phyloP scores from a whole-genome alignment of 2,113 vertebrate genomes.

The Pachycephala philippinensis region DNA sequence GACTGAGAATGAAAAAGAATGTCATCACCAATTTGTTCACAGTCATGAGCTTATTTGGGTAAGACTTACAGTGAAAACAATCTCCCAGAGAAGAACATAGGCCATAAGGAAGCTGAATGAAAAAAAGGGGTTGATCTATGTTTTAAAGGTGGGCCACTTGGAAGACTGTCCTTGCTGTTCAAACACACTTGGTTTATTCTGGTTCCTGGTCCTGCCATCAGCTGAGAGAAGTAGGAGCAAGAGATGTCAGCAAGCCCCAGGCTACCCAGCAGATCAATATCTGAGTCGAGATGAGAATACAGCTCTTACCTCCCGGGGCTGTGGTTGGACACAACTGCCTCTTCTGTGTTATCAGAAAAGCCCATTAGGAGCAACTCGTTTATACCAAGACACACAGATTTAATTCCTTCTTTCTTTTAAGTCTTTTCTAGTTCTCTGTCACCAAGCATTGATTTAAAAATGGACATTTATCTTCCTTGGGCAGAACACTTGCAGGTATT shows the following conservation, averaged over 20 bases:
- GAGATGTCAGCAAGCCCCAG: neutral
- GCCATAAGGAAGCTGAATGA: neutral
- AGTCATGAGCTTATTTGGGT: neutral
- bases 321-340: neutral
- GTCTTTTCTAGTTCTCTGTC: neutral
- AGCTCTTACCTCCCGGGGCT: neutral
- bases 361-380: neutral
- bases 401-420: constrained; percentile 26
- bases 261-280: neutral
- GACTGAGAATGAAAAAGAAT: neutral
- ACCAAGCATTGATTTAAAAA: neutral
- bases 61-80: neutral
- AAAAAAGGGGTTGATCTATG: neutral
- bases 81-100: neutral
- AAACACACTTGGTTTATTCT: neutral
- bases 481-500: neutral
- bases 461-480: neutral
- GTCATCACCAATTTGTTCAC: neutral
- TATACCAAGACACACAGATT: neutral
- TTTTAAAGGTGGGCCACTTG: neutral
- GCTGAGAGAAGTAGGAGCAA: neutral
- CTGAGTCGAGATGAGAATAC: neutral
- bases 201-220: neutral
- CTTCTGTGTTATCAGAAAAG: neutral
- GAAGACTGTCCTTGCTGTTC: neutral